A percentile compares a stretch with the other conserved stretches of the same genome.
These are phyloP conservation scores for Zaprionus lachaisei DNA, from an alignment of 1,140 invertebrate species.

Conservation along the genomic window DNA sequence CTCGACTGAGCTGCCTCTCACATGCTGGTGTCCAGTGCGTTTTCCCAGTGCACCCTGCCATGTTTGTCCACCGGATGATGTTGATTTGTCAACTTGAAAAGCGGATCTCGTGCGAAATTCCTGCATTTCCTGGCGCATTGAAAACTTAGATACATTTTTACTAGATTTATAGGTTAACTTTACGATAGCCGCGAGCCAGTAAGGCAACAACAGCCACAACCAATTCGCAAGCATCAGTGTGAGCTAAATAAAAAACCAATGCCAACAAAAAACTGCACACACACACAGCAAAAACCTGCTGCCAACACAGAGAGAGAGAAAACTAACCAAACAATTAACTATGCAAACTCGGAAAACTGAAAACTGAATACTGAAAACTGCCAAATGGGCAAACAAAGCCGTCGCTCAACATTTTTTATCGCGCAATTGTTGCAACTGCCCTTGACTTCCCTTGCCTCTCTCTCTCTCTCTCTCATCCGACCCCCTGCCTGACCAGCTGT, in stretches of 20 bases:
- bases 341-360: conserved; percentile 19
- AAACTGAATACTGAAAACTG: conserved; percentile 36
- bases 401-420: conserved; percentile 34
- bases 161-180: conserved; percentile 52
- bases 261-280: neutral
- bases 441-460: neutral
- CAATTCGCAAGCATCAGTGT: conserved; percentile 7
- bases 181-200: conserved; percentile 3
- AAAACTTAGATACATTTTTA: conserved; percentile 44
- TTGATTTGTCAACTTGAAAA: conserved; percentile 82
- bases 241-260: conserved; percentile 18
- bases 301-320: neutral
- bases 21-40: conserved; percentile 16
- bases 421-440: conserved; percentile 18
- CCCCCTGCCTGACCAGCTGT: neutral
- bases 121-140: conserved; percentile 68
- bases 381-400: conserved; percentile 35
- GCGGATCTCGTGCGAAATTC: conserved; percentile 72
- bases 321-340: conserved; percentile 48
- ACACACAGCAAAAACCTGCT: neutral
- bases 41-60: conserved; percentile 20
- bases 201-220: conserved; percentile 1
- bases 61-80: conserved; percentile 76
- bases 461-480: too few relatives aligned
- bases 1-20: conserved; percentile 9